Conservation (phyloP, 2,113 vertebrate species). For the Mobula hypostoma region DNA sequence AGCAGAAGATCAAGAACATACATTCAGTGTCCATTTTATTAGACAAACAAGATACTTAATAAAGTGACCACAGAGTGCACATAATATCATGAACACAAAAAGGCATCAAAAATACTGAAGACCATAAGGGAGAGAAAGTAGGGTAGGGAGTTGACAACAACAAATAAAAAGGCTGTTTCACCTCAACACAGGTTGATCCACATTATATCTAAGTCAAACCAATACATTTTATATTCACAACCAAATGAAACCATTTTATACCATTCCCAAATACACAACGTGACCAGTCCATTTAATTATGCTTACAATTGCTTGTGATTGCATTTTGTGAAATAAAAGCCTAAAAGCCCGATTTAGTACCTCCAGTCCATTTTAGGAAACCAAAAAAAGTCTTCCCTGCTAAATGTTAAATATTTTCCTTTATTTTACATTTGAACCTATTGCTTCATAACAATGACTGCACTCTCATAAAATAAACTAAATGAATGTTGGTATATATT, state of each 20-base stretch:
- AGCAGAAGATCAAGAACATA: no score
- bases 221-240: background rate
- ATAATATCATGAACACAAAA: background rate
- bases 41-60: no score
- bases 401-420: background rate
- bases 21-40: no score
- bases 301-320: background rate
- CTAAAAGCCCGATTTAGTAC: background rate
- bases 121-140: background rate
- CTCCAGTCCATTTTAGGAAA: background rate
- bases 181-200: background rate
- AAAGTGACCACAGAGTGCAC: no score
- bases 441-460: background rate
- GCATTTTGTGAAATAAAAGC: background rate
- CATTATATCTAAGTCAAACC: background rate
- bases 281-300: background rate
- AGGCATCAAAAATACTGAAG: background rate
- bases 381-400: background rate
- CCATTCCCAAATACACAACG: background rate
- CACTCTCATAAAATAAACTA: background rate
- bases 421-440: background rate
- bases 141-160: background rate
- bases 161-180: background rate
- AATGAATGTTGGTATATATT: background rate
- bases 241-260: background rate